Evolutionary conservation across 2,113 vertebrate genomes (phyloP), one percentile per base, ranked within the genome.

Genomic region (Callopanchax toddi): DNA sequence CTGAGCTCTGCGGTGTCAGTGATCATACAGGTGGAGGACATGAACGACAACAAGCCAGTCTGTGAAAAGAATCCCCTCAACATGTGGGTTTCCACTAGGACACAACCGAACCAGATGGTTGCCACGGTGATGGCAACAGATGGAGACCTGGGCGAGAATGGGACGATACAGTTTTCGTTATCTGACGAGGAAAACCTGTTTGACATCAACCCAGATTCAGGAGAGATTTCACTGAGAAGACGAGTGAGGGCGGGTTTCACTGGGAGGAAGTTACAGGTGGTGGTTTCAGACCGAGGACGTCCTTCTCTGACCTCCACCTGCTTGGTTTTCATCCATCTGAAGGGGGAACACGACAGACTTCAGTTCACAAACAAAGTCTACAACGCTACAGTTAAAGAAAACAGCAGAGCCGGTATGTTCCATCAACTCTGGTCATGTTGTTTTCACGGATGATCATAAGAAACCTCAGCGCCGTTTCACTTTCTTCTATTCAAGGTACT

Each of bases 1-100:
- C 91, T 92, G 76, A 96, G 92, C 79, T 86, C 92, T 2, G 81
- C 87, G 7, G 91, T 87, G 5, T 84, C 67, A 0, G 62, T 99
- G 7, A 82, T 81, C 12, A 65, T 98, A 1, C 74, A 86, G 0
- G 10, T 99, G 66, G 92, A 93, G 11, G 97, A 98, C 48, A 70
- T 93, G n/a, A 99, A 99, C 25, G 97, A 99, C 87, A 98, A 98
- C 0, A 46, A 81, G 10, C 97, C 96, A 0, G 0, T 89, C 22
- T 97, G 95, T 76, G 71, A 86, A 1, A 89, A 92, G 75, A 95
- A 93, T 57, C 93, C 92, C 43, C 5, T 94, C 8, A 86, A 83
- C 7, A 79, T 79, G 2, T 92, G 92, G 78, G 75, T 97, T 21
- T 78, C 93, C 23, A 32, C 65, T 40, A 79, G 80, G 57, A 89